These are phyloP conservation scores for Imbricaverruca yamaguchii DNA, from an alignment of 2,888 invertebrate species.

Conservation along the genomic window DNA sequence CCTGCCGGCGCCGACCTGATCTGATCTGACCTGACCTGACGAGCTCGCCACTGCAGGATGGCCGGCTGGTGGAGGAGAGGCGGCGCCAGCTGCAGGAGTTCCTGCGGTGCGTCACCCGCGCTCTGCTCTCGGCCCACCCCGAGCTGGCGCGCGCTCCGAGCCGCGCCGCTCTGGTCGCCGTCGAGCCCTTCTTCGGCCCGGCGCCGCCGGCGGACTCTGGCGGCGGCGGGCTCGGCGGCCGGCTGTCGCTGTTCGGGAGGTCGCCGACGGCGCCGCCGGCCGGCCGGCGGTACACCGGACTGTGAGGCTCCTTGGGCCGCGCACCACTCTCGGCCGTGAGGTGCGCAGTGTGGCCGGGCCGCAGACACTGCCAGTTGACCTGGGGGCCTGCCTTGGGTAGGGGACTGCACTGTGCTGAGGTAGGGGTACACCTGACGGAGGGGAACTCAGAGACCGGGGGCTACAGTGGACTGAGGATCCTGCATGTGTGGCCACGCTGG, in stretches of 20 bases:
- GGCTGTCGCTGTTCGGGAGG: neutral
- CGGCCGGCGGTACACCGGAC: neutral
- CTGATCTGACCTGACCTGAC: no score
- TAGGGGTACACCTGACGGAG: neutral
- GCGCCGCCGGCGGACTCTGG: constrained; percentile 41
- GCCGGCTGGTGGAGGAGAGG: constrained; percentile 77
- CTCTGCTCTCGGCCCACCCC: constrained; percentile 57
- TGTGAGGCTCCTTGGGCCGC: neutral
- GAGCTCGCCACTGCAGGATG: constrained; percentile 50
- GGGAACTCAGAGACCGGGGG: no score
- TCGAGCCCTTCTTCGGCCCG: constrained; percentile 75
- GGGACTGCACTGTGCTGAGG: neutral
- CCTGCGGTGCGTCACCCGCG: constrained; percentile 65
- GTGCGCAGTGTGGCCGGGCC: neutral
- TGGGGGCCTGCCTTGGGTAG: neutral
- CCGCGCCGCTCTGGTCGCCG: constrained; percentile 66
- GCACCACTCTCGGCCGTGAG: neutral
- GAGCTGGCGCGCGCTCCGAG: constrained; percentile 67
- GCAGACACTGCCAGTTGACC: neutral
- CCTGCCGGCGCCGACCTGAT: no score
- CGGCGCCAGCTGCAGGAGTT: constrained; percentile 78
- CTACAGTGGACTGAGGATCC: no score
- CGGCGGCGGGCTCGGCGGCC: neutral
- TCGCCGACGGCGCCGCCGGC: neutral
- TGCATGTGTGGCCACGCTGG: no score